Percentiles rank a stretch among this genome's conserved stretches.
Conservation (phyloP, 2,113 vertebrate species). For the Zapornia atra region DNA sequence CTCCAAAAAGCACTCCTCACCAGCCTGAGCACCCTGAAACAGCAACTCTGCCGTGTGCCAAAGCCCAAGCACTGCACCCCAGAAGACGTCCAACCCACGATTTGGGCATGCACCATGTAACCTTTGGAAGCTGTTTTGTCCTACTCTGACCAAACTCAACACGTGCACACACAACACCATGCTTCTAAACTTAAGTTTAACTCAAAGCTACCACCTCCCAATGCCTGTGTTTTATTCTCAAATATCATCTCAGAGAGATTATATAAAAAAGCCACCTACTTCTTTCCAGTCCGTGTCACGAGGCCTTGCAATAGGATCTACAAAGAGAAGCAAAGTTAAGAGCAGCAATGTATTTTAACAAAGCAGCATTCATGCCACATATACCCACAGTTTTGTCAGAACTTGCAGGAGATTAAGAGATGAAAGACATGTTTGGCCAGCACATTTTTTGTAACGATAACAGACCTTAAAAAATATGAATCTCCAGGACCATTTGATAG, state of each 20-base stretch:
- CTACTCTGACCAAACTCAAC: not conserved
- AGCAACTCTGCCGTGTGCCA: not conserved
- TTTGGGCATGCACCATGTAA: not conserved
- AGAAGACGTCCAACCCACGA: not conserved
- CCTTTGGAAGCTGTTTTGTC: not conserved
- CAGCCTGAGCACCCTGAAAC: not conserved
- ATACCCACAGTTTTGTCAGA: not conserved
- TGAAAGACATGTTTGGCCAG: not conserved
- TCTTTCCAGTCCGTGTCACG: constrained; percentile 83
- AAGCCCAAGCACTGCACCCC: not conserved
- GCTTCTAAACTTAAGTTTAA: not conserved
- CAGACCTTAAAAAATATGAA: not conserved
- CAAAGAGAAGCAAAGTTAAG: constrained; percentile 25
- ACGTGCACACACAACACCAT: not conserved
- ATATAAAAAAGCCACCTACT: constrained; percentile 64
- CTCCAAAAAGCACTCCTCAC: not conserved
- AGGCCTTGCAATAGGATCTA: constrained; percentile 72
- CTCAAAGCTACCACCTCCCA: not conserved
- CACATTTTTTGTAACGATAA: not conserved
- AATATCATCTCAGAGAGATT: not conserved
- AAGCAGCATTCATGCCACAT: not conserved
- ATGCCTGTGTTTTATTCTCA: not conserved
- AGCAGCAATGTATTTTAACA: not conserved
- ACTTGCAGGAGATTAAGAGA: not conserved
- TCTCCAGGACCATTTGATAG: not conserved